Percentiles rank a stretch among this genome's conserved stretches.
phyloP scores from a whole-genome alignment of 2,797 vertebrate species.

The Pangasius djambal region DNA sequence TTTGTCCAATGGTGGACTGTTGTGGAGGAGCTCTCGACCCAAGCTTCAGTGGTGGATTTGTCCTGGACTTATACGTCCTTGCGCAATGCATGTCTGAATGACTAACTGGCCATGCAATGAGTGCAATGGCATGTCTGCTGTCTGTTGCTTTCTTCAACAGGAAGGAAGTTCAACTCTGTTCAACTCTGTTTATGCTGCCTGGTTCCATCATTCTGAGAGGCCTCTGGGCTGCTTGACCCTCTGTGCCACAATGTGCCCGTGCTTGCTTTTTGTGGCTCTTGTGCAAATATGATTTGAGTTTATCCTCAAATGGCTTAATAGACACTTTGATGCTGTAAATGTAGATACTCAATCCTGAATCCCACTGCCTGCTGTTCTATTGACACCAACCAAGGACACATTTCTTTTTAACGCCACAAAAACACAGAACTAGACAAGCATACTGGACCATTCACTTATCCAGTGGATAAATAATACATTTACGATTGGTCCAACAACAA shows the following conservation, averaged over 20 bases:
- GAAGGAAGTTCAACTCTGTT: not conserved
- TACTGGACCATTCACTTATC: not conserved
- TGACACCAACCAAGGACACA: conserved; percentile 11
- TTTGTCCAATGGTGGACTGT: not conserved
- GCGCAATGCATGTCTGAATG: not conserved
- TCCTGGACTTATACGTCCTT: not conserved
- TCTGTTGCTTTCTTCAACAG: not conserved
- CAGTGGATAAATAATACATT: not conserved
- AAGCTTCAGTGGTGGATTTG: not conserved
- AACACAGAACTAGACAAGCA: not conserved
- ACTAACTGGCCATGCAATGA: not conserved
- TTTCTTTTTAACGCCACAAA: not conserved
- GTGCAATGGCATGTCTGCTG: not conserved
- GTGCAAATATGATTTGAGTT: not conserved
- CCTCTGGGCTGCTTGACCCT: not conserved
- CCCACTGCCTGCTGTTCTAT: not conserved
- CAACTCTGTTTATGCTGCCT: not conserved
- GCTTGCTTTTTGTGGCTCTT: not conserved
- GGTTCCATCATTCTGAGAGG: not conserved
- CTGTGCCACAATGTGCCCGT: not conserved
- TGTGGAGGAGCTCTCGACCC: not conserved
- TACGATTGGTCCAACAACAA: not conserved
- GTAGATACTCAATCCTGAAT: not conserved
- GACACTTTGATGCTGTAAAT: not conserved
- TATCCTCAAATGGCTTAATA: not conserved